These are phyloP conservation scores for Oreochromis mossambicus DNA, from an alignment of 2,797 vertebrate genomes.

Conservation along the genomic window DNA sequence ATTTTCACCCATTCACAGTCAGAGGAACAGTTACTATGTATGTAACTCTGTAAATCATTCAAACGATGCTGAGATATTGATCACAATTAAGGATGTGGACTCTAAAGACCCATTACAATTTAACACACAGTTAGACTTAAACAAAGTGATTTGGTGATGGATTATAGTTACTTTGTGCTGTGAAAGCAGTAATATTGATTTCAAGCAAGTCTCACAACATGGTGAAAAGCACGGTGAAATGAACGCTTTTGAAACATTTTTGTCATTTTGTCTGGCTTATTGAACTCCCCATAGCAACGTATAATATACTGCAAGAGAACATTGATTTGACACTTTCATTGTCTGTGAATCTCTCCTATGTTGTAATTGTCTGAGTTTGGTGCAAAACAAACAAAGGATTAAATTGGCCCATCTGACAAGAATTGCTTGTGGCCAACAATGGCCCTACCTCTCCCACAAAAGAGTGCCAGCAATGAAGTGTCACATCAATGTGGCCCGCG, in stretches of 20 bases:
- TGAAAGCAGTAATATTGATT: conserved; percentile 49
- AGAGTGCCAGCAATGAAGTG: conserved; percentile 31
- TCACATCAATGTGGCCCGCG: conserved; percentile 24
- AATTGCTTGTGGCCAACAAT: conserved; percentile 30
- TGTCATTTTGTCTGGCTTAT: conserved; percentile 40
- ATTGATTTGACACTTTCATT: conserved; percentile 54
- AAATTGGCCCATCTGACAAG: conserved; percentile 48
- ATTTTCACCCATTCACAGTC: background rate
- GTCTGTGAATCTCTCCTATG: conserved; percentile 15
- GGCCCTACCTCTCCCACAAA: conserved; percentile 15
- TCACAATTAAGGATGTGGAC: conserved; percentile 21
- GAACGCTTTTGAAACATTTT: conserved; percentile 32
- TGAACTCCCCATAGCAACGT: conserved; percentile 21
- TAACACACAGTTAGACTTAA: conserved; percentile 26
- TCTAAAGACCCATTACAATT: conserved; percentile 19
- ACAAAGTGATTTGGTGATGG: conserved; percentile 35
- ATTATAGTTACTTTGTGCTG: conserved; percentile 39
- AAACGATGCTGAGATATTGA: conserved; percentile 11
- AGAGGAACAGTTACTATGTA: background rate
- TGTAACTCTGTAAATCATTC: background rate
- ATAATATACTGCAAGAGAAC: conserved; percentile 28
- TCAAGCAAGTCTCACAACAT: background rate
- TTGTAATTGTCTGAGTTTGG: conserved; percentile 43
- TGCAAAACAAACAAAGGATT: conserved; percentile 59
- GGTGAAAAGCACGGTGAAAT: conserved; percentile 28